Percentiles rank a stretch among this genome's conserved stretches.
Evolutionary conservation across 2,797 vertebrate genomes (phyloP).

Genomic region (Scleropages formosus): DNA sequence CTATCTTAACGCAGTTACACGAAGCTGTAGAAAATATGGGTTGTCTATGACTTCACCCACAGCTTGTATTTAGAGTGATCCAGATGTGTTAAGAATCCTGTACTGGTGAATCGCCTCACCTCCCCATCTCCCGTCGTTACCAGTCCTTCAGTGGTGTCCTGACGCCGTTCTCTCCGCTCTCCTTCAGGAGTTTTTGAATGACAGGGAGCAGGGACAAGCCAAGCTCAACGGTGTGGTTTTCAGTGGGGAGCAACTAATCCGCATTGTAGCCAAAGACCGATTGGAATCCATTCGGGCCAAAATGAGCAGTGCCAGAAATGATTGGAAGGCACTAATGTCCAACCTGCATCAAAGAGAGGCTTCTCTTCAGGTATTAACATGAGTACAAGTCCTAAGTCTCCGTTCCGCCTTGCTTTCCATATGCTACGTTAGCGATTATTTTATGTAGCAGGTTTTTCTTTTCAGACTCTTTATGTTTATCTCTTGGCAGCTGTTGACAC

Average conservation of each 20-base stretch:
- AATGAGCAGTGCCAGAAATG: constrained; percentile 72
- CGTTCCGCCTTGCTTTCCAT: neutral
- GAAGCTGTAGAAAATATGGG: neutral
- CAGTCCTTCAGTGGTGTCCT: no score
- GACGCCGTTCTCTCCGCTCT: no score
- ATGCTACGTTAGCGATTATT: neutral
- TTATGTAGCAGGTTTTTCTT: neutral
- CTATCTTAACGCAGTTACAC: no score
- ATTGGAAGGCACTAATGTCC: constrained; percentile 85
- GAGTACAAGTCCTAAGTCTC: neutral
- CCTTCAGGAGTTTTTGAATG: constrained; percentile 81
- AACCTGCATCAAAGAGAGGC: constrained; percentile 84
- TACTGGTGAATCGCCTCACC: neutral
- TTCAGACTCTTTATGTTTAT: neutral
- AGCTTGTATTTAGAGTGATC: neutral
- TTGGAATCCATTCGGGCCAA: constrained; percentile 72
- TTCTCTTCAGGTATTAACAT: constrained; percentile 71
- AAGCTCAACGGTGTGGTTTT: constrained; percentile 75
- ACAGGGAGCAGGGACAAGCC: constrained; percentile 81
- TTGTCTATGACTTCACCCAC: neutral
- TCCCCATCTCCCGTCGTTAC: neutral
- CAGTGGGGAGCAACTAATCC: constrained; percentile 76
- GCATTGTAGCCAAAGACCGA: constrained; percentile 74
- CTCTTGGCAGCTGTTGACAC: no score
- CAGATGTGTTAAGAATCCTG: neutral